Evolutionary conservation across 2,797 vertebrate species (phyloP).

Genomic region (Anguilla anguilla): DNA sequence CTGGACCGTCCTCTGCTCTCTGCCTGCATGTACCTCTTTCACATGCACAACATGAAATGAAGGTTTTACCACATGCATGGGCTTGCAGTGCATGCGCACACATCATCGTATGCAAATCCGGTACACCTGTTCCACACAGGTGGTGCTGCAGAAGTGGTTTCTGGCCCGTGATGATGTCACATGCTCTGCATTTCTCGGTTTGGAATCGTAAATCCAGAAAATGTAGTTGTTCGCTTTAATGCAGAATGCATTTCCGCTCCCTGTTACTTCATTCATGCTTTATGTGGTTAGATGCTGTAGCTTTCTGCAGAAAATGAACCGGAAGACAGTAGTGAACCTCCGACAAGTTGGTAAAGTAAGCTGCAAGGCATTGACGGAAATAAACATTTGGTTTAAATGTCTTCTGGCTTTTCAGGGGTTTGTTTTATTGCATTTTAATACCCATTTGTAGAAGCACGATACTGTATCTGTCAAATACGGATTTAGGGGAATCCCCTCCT

Average conservation of each 20-base stretch:
- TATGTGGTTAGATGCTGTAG: slow-evolving; percentile 1
- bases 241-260: neutral
- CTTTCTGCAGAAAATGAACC: neutral
- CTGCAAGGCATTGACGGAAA: neutral
- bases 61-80: neutral
- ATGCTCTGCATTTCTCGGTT: neutral
- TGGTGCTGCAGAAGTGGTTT: neutral
- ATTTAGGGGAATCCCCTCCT: neutral
- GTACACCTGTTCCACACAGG: neutral
- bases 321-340: neutral
- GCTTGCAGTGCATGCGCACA: neutral
- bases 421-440: neutral
- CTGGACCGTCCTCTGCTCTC: neutral
- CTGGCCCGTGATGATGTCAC: neutral
- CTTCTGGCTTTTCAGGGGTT: neutral
- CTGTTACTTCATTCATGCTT: neutral
- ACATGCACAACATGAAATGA: neutral
- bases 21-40: neutral
- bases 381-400: neutral
- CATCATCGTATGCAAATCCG: neutral
- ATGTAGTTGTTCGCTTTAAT: neutral
- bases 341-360: neutral
- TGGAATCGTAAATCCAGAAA: neutral
- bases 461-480: neutral
- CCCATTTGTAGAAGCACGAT: neutral